Conservation (phyloP, 2,113 vertebrate species). For the Rhea americana region DNA sequence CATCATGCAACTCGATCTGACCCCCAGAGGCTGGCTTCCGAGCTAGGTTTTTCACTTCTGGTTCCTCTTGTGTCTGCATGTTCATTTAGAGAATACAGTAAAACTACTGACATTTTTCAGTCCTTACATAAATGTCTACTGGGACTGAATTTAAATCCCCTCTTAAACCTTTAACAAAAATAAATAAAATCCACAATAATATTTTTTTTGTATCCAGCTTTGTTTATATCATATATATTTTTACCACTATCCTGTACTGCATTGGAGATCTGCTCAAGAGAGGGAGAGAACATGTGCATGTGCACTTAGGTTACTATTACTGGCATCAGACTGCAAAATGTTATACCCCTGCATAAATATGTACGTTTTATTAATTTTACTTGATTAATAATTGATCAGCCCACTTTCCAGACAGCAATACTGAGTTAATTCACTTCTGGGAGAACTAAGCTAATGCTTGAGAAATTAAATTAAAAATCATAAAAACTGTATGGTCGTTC, state of each 20-base stretch:
- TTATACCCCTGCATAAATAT: not conserved
- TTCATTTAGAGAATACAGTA: not conserved
- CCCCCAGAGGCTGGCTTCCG: not conserved
- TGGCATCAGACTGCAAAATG: not conserved
- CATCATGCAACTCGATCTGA: not conserved
- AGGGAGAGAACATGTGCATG: not conserved
- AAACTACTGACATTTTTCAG: not conserved
- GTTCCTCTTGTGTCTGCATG: not conserved
- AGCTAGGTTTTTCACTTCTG: not conserved
- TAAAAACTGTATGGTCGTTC: not conserved
- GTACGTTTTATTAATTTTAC: not conserved
- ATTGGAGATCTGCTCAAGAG: not conserved
- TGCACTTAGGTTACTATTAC: not conserved
- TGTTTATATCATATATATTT: accelerated
- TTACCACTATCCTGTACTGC: not conserved
- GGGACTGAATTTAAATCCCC: not conserved
- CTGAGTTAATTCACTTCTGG: not conserved
- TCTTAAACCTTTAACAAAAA: not conserved
- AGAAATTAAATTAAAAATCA: not conserved
- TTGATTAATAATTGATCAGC: not conserved
- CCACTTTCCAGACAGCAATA: not conserved
- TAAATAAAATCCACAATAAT: not conserved
- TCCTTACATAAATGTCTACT: not conserved
- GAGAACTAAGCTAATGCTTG: not conserved
- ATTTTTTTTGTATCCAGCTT: not conserved